Conservation (phyloP, 2,888 invertebrate genomes). For the Ephialtes manifestator region DNA sequence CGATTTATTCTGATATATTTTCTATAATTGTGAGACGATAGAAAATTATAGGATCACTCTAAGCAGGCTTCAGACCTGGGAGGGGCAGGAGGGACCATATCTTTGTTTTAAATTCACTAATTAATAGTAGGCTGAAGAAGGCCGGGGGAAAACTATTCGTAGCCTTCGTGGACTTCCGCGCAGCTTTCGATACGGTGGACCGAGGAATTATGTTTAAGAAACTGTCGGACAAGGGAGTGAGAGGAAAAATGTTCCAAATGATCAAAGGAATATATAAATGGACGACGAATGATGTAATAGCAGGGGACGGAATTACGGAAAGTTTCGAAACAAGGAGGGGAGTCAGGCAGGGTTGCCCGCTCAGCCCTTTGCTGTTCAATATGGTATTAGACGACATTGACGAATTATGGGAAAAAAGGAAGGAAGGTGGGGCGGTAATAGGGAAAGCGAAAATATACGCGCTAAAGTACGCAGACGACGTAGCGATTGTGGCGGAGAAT, state of each 20-base stretch:
- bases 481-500: neutral
- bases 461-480: neutral
- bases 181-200: slow-evolving; percentile 24
- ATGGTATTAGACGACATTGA: neutral
- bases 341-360: slow-evolving; percentile 2
- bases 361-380: neutral
- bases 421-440: neutral
- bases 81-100: slow-evolving; percentile 44
- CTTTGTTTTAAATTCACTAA: slow-evolving; percentile 55
- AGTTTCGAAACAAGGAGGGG: neutral
- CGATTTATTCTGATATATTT: no score
- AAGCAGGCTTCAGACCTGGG: slow-evolving; percentile 28
- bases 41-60: no score
- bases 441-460: neutral
- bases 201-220: slow-evolving; percentile 17
- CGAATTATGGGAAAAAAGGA: neutral
- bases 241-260: slow-evolving; percentile 18
- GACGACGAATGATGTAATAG: slow-evolving; percentile 37
- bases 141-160: slow-evolving; percentile 44
- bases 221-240: slow-evolving; percentile 17
- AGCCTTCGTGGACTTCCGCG: slow-evolving; percentile 50
- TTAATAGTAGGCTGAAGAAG: slow-evolving; percentile 46
- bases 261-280: slow-evolving; percentile 39
- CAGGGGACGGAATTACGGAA: neutral
- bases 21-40: no score